Percentiles rank a stretch among this genome's conserved stretches.
These are phyloP conservation scores for Ctenopoma multispine DNA, from an alignment of 2,797 vertebrate genomes.

Conservation along the genomic window DNA sequence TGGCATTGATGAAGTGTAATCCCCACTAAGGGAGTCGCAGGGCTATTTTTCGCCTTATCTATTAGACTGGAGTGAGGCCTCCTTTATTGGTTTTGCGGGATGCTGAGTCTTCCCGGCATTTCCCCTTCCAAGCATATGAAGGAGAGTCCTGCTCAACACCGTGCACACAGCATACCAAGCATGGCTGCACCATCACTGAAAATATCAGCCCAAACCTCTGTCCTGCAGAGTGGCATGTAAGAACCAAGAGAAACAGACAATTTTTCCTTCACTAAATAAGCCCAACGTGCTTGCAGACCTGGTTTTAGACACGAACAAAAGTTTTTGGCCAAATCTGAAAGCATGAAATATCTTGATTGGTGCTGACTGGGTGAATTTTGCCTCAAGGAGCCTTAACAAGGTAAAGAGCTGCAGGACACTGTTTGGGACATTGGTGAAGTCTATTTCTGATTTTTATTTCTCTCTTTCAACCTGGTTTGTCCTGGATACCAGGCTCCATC, in stretches of 20 bases:
- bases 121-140: slow-evolving; percentile 1
- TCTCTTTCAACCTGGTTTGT: slow-evolving; percentile 19
- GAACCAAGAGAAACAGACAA: not conserved
- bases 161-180: not conserved
- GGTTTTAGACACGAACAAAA: slow-evolving; percentile 6
- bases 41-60: slow-evolving; percentile 78
- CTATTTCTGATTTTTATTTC: not conserved
- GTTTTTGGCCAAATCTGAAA: not conserved
- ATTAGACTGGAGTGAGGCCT: slow-evolving; percentile 61
- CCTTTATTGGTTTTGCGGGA: slow-evolving; percentile 48
- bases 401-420: slow-evolving; percentile 1
- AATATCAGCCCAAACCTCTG: not conserved
- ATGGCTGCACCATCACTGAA: not conserved
- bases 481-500: slow-evolving; percentile 58
- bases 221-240: not conserved
- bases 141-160: not conserved
- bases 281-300: not conserved
- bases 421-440: not conserved
- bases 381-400: too few relatives aligned
- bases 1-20: slow-evolving; percentile 78
- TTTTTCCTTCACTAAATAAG: slow-evolving; percentile 38
- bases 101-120: slow-evolving; percentile 50
- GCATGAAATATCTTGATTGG: slow-evolving; percentile 14
- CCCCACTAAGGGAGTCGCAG: slow-evolving; percentile 67
- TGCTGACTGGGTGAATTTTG: not conserved